Conservation (phyloP, 2,113 vertebrate genomes). For the Catharus fuscescens region DNA sequence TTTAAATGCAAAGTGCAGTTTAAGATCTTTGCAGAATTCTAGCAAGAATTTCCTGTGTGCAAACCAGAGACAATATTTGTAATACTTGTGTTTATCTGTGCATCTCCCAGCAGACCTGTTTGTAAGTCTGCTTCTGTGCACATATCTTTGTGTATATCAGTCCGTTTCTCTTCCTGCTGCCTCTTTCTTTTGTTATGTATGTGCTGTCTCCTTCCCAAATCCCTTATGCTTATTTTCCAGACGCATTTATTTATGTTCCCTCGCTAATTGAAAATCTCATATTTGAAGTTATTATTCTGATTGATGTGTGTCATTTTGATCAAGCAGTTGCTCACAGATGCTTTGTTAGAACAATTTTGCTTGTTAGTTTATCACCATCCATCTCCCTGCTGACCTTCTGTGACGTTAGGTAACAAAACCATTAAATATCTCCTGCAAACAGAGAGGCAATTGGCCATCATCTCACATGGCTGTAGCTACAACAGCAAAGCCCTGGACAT, state of each 20-base stretch:
- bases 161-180: conserved; percentile 33
- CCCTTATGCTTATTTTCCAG: conserved; percentile 79
- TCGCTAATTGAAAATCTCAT: conserved; percentile 83
- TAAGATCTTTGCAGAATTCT: neutral
- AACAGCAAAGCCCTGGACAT: neutral
- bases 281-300: conserved; percentile 84
- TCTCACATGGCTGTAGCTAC: neutral
- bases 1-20: neutral
- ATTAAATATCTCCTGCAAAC: neutral
- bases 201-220: conserved; percentile 71
- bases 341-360: conserved; percentile 78
- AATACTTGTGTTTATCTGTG: conserved; percentile 48
- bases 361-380: conserved; percentile 74
- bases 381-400: conserved; percentile 75
- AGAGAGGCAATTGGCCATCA: conserved; percentile 9
- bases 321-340: conserved; percentile 80
- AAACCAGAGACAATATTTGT: conserved; percentile 17
- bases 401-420: conserved; percentile 52
- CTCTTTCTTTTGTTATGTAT: conserved; percentile 74
- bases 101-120: conserved; percentile 59
- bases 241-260: conserved; percentile 80
- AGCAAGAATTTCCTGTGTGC: conserved; percentile 1
- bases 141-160: conserved; percentile 53
- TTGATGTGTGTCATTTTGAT: conserved; percentile 85
- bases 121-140: conserved; percentile 34